Evolutionary conservation across 2,797 vertebrate species (phyloP), one percentile per base, ranked within the genome.

Genomic region (Mycteria americana): DNA sequence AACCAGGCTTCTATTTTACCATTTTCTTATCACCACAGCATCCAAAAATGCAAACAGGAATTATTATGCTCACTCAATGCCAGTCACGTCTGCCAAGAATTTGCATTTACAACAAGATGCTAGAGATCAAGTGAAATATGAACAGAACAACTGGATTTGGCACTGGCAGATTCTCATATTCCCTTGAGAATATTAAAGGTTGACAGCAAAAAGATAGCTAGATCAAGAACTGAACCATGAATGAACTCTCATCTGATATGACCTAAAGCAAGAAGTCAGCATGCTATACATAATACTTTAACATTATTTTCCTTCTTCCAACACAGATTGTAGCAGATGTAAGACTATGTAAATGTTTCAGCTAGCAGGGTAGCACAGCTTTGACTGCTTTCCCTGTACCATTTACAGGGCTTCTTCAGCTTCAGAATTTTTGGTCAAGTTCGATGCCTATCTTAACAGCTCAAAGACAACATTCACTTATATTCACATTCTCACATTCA

Each of bases 101-200:
- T 89, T 84, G 37, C 69, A 89, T 92, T 93, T 79, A 50, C 70
- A 90, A 45, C 50, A 94, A 82, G 65, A 91, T 86, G 59, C 73
- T 86, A 30, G 62, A 94, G 85, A 94, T 93, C 73, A 94, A 85
- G 13, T 48, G 77, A 88, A 92, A 92, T 76, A 73, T 35, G 60
- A 64, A 73, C 46, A 92, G 57, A 57, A 79, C 60, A 56, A 69
- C 63, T 91, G 72, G 46, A 64, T 89, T 73, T 82, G 41, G 92
- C 77, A 91, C 73, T 31, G 46, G 73, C 63, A 79, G 35, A 73
- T 65, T 73, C 74, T 78, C 30, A 28, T 72, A 65, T 19, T 79
- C 62, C 77, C 87, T 46, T 57, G 75, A 57, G 31, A 67, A 60
- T 87, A 82, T 69, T 75, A 67, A 79, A 85, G 53, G 63, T 50